Percentiles rank a stretch among this genome's conserved stretches.
Conservation (phyloP, 2,797 vertebrate genomes). For the Fistularia tabacaria region DNA sequence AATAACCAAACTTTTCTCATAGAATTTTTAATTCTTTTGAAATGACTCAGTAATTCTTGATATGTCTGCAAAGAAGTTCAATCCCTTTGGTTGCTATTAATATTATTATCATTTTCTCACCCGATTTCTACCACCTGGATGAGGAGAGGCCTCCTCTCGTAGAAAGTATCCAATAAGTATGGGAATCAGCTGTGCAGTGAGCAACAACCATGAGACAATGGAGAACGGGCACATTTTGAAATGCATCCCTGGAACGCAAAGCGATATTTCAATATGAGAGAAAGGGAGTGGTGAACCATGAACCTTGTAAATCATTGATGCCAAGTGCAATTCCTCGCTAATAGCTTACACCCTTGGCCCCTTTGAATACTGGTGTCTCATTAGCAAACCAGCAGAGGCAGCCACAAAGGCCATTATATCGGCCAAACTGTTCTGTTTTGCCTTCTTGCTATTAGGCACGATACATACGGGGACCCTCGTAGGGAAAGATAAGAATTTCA, state of each 20-base stretch:
- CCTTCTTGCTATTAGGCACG: conserved; percentile 68
- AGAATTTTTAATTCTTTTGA: too few relatives aligned
- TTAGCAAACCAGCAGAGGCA: conserved; percentile 67
- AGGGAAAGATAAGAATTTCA: conserved; percentile 68
- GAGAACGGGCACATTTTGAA: too few relatives aligned
- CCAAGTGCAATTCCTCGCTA: conserved; percentile 57
- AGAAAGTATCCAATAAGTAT: too few relatives aligned
- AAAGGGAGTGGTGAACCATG: conserved; percentile 32
- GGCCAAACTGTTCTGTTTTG: conserved; percentile 47
- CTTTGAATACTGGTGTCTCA: conserved; percentile 59
- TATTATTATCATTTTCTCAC: too few relatives aligned
- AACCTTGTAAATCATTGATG: conserved; percentile 45
- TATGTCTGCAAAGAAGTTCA: too few relatives aligned
- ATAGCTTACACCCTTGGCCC: conserved; percentile 51
- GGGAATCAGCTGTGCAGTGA: too few relatives aligned
- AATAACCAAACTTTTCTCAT: too few relatives aligned
- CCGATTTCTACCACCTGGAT: too few relatives aligned
- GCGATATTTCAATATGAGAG: conserved; percentile 29
- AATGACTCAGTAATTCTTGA: too few relatives aligned
- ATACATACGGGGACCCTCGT: conserved; percentile 61
- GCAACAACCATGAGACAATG: too few relatives aligned
- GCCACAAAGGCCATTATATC: conserved; percentile 68
- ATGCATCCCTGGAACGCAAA: conserved; percentile 8
- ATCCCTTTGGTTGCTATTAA: too few relatives aligned
- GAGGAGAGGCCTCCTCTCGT: too few relatives aligned